Evolutionary conservation across 2,888 invertebrate species (phyloP), one percentile per base, ranked within the genome.

Genomic region (Drosophila phalerata): DNA sequence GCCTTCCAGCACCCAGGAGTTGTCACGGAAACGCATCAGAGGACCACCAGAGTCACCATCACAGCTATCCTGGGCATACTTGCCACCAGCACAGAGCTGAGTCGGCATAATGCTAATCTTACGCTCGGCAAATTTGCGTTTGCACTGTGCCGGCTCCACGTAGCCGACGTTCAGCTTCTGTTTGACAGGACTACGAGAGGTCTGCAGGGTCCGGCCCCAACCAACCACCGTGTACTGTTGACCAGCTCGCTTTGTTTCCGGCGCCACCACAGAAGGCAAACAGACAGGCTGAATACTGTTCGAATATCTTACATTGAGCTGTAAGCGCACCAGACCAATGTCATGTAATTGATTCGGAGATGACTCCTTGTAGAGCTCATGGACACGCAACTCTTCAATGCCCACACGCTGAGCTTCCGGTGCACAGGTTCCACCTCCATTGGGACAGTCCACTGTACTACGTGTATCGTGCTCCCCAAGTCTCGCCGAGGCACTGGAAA

Each of bases 41-140:
- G 96, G 96, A 3, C 96, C 96, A 3, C 97, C 96, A 0, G 96
- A 96, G 81, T 96, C 96, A 0, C 96, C 96, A 45, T 93, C 93
- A 81, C 97, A 97, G 0, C 96, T 95, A 83, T 97, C 97, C 79
- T 95, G 93, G 0, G 94, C 94, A 63, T 92, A 94, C 5, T 93
- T 92, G 0, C 96, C 96, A 2, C 96, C 96, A 6, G 96, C 96
- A 81, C 96, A 96, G 0, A 96, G 78, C 85, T 96, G 95, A 0
- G 85, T 73, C 2, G 91, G 75, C 51, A 82, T 81, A 25, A 92
- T 86, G 22, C 73, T 76, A 11, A 92, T 85, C 34, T 87, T 90
- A 8, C 85, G 85, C 34, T 90, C 74, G 0, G 71, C 70, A 55
- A 90, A 92, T 22, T 90, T 90, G 25, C 83, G 77, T 25, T 69